phyloP scores from a whole-genome alignment of 2,113 vertebrate species.

The Gymnobelideus leadbeateri region DNA sequence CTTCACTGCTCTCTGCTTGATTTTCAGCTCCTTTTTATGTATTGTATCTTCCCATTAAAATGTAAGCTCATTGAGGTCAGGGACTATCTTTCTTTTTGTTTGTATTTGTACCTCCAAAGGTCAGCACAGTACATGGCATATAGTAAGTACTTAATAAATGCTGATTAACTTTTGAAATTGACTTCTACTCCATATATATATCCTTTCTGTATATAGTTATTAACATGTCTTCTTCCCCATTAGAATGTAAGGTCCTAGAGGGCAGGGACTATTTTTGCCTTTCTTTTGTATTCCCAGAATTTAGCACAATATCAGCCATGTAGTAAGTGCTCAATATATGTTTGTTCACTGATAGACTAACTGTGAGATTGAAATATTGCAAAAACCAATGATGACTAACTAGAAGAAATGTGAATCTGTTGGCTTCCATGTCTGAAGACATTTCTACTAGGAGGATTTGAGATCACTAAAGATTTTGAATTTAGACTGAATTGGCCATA shows the following conservation, averaged over 20 bases:
- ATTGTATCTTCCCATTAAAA: not conserved
- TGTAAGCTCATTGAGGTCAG: not conserved
- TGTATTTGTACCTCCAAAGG: not conserved
- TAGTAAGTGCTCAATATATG: not conserved
- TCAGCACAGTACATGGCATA: not conserved
- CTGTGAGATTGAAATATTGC: not conserved
- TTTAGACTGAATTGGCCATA: not conserved
- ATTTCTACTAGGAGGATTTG: not conserved
- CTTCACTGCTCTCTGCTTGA: not conserved
- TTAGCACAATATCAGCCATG: not conserved
- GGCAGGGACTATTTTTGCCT: not conserved
- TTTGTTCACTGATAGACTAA: constrained; percentile 1
- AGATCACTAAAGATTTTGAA: constrained; percentile 1
- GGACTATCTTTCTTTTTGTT: not conserved
- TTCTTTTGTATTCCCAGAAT: not conserved
- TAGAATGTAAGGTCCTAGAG: not conserved
- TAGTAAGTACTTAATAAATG: not conserved
- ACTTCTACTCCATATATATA: not conserved
- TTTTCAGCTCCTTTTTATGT: not conserved
- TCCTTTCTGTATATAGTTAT: not conserved
- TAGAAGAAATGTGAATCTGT: not conserved
- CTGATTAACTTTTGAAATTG: not conserved
- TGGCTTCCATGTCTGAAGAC: not conserved
- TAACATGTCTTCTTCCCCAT: not conserved
- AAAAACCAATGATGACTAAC: constrained; percentile 1